Conservation (phyloP, 2,113 vertebrate species). For the Gambusia affinis region DNA sequence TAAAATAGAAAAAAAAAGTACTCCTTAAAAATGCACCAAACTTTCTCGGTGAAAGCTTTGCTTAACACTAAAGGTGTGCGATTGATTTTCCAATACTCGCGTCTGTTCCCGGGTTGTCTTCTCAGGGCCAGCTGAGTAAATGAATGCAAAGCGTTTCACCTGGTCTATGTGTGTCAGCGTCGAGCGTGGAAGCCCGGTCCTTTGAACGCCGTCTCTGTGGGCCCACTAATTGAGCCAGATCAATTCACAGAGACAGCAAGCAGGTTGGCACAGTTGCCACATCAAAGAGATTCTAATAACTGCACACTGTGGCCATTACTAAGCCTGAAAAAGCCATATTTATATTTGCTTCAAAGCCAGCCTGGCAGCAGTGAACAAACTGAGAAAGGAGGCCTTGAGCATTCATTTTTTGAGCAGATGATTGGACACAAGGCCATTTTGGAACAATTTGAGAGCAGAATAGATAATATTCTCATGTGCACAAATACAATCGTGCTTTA, state of each 20-base stretch:
- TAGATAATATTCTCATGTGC: slow-evolving; percentile 36
- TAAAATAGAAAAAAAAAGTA: neutral
- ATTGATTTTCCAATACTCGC: slow-evolving; percentile 66
- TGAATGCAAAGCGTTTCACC: slow-evolving; percentile 73
- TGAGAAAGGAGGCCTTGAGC: slow-evolving; percentile 37
- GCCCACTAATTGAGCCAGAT: slow-evolving; percentile 75
- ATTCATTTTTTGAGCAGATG: slow-evolving; percentile 29
- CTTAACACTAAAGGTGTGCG: slow-evolving; percentile 26
- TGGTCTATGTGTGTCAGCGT: slow-evolving; percentile 61
- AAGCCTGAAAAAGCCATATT: slow-evolving; percentile 66
- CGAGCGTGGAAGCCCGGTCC: slow-evolving; percentile 50
- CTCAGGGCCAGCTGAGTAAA: slow-evolving; percentile 57
- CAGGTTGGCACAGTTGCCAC: slow-evolving; percentile 77
- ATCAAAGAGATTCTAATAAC: slow-evolving; percentile 81
- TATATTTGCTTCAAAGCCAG: slow-evolving; percentile 75
- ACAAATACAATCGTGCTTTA: slow-evolving; percentile 48
- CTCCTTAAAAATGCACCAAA: slow-evolving; percentile 23
- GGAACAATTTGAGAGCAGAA: slow-evolving; percentile 45
- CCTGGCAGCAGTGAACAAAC: slow-evolving; percentile 43
- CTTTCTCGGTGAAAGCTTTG: slow-evolving; percentile 35
- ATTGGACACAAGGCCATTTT: slow-evolving; percentile 46
- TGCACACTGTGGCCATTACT: slow-evolving; percentile 75
- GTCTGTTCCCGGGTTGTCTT: slow-evolving; percentile 58
- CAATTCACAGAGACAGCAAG: slow-evolving; percentile 71
- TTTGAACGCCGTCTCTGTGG: slow-evolving; percentile 69